Conservation (phyloP, 1,140 invertebrate species). For the Xylocopa sonorina region DNA sequence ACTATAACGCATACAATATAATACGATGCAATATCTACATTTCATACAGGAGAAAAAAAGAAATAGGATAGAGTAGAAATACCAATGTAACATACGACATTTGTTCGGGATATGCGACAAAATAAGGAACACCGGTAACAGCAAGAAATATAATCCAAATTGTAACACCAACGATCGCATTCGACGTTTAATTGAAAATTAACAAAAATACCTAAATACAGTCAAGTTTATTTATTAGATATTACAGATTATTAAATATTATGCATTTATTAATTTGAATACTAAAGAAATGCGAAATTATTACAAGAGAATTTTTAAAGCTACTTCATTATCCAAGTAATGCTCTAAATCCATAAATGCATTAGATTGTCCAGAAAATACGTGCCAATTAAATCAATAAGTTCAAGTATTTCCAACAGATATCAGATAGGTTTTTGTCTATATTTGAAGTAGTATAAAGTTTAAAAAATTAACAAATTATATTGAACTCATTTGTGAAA, state of each 20-base stretch:
- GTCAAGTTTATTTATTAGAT: neutral
- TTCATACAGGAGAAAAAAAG: neutral
- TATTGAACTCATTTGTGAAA: no score
- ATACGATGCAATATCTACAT: neutral
- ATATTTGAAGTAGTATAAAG: no score
- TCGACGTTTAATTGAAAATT: neutral
- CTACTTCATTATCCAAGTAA: no score
- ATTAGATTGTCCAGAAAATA: no score
- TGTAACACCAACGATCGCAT: neutral
- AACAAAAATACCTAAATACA: neutral
- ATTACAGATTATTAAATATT: neutral
- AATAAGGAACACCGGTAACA: neutral
- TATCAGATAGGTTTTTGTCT: no score
- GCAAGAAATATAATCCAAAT: neutral
- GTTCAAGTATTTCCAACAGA: no score
- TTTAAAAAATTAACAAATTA: no score
- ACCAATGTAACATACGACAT: neutral
- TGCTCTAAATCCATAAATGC: no score
- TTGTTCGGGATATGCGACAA: neutral
- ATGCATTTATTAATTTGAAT: neutral
- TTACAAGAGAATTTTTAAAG: neutral
- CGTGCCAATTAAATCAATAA: no score
- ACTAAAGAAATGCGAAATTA: neutral
- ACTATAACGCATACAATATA: constrained; percentile 32
- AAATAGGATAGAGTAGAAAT: constrained; percentile 1